Base-by-base conservation (phyloP, 2,888 invertebrate species). In the Aelia acuminata region DNA sequence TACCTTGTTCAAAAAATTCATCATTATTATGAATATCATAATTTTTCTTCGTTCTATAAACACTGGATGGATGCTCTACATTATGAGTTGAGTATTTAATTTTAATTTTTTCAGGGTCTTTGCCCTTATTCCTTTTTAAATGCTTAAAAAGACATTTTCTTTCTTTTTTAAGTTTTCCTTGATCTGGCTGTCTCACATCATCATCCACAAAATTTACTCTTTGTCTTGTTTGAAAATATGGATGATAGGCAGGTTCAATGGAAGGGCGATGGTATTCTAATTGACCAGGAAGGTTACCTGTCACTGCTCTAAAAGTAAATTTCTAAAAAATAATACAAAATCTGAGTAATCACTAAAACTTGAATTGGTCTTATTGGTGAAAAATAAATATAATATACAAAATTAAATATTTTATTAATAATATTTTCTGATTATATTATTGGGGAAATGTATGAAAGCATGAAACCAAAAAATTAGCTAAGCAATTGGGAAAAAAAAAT, bases 281-380 rank as follows among this genome's bases (percentile, higher is more conserved):
- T 20, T 47, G 15, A 43, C 80, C 80, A 43, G 80, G 85, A 22
- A n/a, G 35, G 39, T 39, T 39, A 47, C 88, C 89, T 22, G 88
- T 88, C 31, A 89, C 89, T 43, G 89, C 88, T 87, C 84, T 89
- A 80, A 89, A 88, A 22, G 88, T 89, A 57, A 89, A 89, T 49
- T 84, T 86, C 89, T 89, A 85, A 75, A 49, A 43, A 43, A 84
- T 18, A 70, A 70, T 4, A 3, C 26, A 26, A 26, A 57, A 57
- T 26, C 13, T 57, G 26, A 26, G 5, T 10, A 57, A 57, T 26
- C 26, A 26, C n/a, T 53, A 53, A n/a, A 11, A 53, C 53, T 53
- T 50, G 15, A 53, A 53, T 8, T 53, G 20, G 4, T 20, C 15
- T 18, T 13, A 50, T 20, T 47, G 47, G 11, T 7, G 47, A 47